Evolutionary conservation across 2,113 vertebrate species (phyloP).

Genomic region (Ia io): DNA sequence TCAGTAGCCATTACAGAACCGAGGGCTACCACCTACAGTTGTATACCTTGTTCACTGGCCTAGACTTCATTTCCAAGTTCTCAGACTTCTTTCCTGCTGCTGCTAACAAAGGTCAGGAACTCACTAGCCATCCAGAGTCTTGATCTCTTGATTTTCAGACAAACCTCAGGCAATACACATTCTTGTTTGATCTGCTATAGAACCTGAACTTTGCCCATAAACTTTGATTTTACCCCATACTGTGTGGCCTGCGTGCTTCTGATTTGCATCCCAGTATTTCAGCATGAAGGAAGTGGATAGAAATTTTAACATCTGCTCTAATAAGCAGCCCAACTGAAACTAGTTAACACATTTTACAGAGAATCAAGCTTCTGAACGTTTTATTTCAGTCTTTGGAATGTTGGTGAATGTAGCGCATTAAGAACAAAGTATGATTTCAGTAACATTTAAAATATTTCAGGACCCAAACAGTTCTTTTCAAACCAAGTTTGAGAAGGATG

Average conservation of each 20-base stretch:
- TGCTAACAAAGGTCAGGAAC: background rate
- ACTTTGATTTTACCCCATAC: rapidly evolving
- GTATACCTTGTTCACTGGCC: background rate
- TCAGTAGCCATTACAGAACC: background rate
- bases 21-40: background rate
- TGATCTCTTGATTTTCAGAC: background rate
- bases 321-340: background rate
- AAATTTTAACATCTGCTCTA: background rate
- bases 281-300: background rate
- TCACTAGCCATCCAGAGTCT: background rate
- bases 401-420: background rate
- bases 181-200: background rate
- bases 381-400: background rate
- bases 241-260: background rate
- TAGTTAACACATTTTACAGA: background rate
- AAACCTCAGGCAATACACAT: background rate
- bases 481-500: background rate
- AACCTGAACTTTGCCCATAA: background rate
- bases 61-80: background rate
- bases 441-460: background rate
- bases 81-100: background rate
- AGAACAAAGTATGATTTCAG: background rate
- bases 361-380: background rate
- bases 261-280: background rate
- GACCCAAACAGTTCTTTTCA: background rate